Evolutionary conservation across 2,113 vertebrate species (phyloP).

Genomic region (Nycticorax nycticorax): DNA sequence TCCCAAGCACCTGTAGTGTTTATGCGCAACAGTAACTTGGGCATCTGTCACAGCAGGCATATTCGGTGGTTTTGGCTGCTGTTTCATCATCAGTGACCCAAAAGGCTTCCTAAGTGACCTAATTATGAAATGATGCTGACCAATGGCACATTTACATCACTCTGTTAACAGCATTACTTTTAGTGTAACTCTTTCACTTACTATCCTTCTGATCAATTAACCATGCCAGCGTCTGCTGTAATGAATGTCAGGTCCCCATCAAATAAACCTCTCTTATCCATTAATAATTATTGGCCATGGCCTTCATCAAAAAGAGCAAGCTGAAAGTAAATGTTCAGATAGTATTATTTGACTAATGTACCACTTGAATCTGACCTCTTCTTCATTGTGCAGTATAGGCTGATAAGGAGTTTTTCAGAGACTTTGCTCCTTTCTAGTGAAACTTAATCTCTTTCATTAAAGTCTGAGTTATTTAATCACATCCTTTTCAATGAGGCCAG

Average conservation of each 20-base stretch:
- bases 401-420: conserved; percentile 4
- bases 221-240: background rate
- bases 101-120: background rate
- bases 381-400: background rate
- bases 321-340: background rate
- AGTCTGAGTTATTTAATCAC: background rate
- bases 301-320: background rate
- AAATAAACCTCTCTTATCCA: conserved; percentile 11
- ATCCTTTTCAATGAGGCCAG: background rate
- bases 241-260: background rate
- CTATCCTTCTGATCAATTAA: conserved; percentile 10
- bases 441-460: conserved; percentile 6
- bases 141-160: background rate
- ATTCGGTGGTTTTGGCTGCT: conserved; percentile 1
- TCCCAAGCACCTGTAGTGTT: conserved; percentile 38
- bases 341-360: conserved; percentile 4
- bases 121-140: conserved; percentile 31
- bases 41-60: conserved; percentile 33
- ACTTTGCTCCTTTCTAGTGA: background rate
- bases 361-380: conserved; percentile 14
- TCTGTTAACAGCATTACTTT: background rate
- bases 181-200: background rate
- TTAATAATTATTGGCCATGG: background rate
- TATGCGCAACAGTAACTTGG: background rate
- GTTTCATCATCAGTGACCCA: background rate